Conservation (phyloP, 2,113 vertebrate species). For the Lycaon pictus region DNA sequence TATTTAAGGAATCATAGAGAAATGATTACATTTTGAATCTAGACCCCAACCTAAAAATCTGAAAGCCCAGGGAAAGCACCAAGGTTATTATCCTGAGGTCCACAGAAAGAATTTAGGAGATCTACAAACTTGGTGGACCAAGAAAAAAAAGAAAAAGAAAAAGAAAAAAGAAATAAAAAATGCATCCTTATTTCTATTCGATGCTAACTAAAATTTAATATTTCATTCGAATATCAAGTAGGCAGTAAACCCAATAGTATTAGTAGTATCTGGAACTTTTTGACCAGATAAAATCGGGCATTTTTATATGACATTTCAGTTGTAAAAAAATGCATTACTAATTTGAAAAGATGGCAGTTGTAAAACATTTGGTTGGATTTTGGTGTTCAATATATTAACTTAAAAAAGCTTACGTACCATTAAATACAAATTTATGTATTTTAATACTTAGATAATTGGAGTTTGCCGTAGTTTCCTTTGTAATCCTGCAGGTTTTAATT, state of each 20-base stretch:
- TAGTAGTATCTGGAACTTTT: neutral
- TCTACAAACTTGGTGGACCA: neutral
- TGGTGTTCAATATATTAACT: neutral
- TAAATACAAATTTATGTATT: neutral
- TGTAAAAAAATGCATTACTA: neutral
- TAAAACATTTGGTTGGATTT: neutral
- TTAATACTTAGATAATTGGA: neutral
- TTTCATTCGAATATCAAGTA: neutral
- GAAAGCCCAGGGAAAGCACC: neutral
- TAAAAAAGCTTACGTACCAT: neutral
- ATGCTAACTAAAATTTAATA: neutral
- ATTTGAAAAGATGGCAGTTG: neutral
- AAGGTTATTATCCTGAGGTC: neutral
- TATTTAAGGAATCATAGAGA: neutral
- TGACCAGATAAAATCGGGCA: neutral
- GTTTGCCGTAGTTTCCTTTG: neutral
- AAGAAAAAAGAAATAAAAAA: no score
- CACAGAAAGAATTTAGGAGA: neutral
- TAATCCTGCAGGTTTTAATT: neutral
- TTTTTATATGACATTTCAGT: constrained; percentile 2
- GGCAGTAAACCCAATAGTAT: neutral
- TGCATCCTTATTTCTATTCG: neutral
- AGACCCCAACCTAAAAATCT: neutral
- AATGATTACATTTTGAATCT: neutral
- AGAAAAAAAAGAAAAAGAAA: neutral